Evolutionary conservation across 2,797 vertebrate genomes (phyloP).

Genomic region (Centroberyx gerrardi): DNA sequence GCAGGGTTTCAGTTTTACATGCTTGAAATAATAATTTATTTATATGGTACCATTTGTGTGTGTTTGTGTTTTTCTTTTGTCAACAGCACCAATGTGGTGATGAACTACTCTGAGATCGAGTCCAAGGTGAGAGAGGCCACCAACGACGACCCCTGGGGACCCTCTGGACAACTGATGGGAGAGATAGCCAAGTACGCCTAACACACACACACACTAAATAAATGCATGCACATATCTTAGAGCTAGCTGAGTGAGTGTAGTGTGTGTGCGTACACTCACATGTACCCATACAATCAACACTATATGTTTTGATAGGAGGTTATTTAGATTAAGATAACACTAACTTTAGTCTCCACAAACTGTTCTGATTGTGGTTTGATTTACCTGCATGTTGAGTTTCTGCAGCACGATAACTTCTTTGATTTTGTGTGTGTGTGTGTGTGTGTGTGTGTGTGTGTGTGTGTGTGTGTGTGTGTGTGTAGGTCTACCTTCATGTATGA

Average conservation of each 20-base stretch:
- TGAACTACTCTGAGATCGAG: constrained; percentile 99
- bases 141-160: constrained; percentile 99
- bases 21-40: constrained; percentile 17
- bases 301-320: neutral
- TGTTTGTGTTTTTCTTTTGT: constrained; percentile 37
- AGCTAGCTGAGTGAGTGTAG: neutral
- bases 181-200: constrained; percentile 94
- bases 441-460: constrained; percentile 20
- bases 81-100: constrained; percentile 97
- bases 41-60: neutral
- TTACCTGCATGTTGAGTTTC: neutral
- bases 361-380: neutral
- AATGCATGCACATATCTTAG: neutral
- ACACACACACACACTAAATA: constrained; percentile 6
- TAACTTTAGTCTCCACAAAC: neutral
- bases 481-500: constrained; percentile 99
- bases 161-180: constrained; percentile 97
- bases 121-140: constrained; percentile 99
- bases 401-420: neutral
- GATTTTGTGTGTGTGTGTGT: neutral
- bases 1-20: neutral
- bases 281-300: neutral
- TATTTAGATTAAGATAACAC: neutral
- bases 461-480: constrained; percentile 34
- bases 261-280: neutral